phyloP scores from a whole-genome alignment of 1,140 invertebrate genomes.

The Tenebrio molitor region DNA sequence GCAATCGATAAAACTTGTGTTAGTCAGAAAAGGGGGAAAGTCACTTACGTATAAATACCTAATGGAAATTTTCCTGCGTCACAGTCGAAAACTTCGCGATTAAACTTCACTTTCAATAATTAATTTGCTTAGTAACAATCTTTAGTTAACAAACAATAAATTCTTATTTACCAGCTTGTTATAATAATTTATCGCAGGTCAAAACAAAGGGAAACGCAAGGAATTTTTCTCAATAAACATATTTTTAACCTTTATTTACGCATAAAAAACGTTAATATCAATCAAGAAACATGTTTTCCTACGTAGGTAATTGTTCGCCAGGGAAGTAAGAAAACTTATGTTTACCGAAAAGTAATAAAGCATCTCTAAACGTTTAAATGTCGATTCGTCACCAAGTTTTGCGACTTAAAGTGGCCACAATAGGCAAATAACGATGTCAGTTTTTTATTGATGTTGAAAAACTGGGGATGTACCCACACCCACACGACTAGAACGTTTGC shows the following conservation, averaged over 20 bases:
- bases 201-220: slow-evolving; percentile 19
- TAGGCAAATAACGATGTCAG: too few relatives aligned
- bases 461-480: too few relatives aligned
- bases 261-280: not conserved
- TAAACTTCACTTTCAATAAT: slow-evolving; percentile 11
- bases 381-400: too few relatives aligned
- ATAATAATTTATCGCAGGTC: slow-evolving; percentile 24
- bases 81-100: slow-evolving; percentile 30
- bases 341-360: too few relatives aligned
- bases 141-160: slow-evolving; percentile 20
- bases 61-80: slow-evolving; percentile 36
- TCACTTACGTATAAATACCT: slow-evolving; percentile 32
- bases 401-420: too few relatives aligned
- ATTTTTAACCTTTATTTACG: not conserved
- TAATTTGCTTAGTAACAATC: slow-evolving; percentile 33
- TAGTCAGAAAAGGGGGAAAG: slow-evolving; percentile 38
- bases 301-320: too few relatives aligned
- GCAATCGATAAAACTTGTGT: slow-evolving; percentile 29
- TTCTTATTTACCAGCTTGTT: slow-evolving; percentile 31
- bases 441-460: too few relatives aligned
- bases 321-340: too few relatives aligned
- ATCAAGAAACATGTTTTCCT: too few relatives aligned
- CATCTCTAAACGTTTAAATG: too few relatives aligned
- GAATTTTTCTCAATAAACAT: slow-evolving; percentile 10
- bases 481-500: too few relatives aligned